Evolutionary conservation across 2,888 invertebrate species (phyloP), one percentile per base, ranked within the genome.

Genomic region (Phyllotreta striolata): DNA sequence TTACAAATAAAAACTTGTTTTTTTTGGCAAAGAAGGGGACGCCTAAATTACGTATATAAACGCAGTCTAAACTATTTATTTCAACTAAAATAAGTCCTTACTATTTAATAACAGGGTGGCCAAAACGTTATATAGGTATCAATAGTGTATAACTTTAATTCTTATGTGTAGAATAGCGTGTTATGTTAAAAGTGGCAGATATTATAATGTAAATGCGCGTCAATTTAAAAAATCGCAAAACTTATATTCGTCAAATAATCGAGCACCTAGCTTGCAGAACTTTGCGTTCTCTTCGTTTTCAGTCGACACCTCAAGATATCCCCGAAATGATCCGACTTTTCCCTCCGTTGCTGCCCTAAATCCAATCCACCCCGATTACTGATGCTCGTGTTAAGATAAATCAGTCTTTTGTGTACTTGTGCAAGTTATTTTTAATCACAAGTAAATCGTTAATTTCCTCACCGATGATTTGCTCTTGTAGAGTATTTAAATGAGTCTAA

Each of bases 171-270:
- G 73, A 59, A 60, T 78, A 79, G 79, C 79, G 77, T 75, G 76
- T 77, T 78, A 77, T 76, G 73, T 78, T 64, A 78, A 47, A 77
- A 77, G 79, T 79, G 79, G 79, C 79, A 79, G 80, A 80, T 79
- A 66, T 62, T 58, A 58, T 62, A 65, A 73, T 70, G 66, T 74
- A 69, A 69, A 70, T 67, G 69, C 67, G 68, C 67, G 67, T 66
- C 59, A 69, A 70, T 77, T 76, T 73, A 74, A 77, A 78, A 79
- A 79, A 80, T 80, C 76, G 79, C 80, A 80, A 78, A 78, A 73
- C 67, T 38, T 64, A 49, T 65, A 68, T 49, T 64, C 59, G 72
- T 66, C 69, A 70, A 70, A 69, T 64, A 76, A 77, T 73, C 75
- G 77, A 78, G 77, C 75, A 76, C 73, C 77, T 76, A 74, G 72